These are phyloP conservation scores for Ctenomys sociabilis DNA, from an alignment of 2,113 vertebrate species.

Conservation along the genomic window DNA sequence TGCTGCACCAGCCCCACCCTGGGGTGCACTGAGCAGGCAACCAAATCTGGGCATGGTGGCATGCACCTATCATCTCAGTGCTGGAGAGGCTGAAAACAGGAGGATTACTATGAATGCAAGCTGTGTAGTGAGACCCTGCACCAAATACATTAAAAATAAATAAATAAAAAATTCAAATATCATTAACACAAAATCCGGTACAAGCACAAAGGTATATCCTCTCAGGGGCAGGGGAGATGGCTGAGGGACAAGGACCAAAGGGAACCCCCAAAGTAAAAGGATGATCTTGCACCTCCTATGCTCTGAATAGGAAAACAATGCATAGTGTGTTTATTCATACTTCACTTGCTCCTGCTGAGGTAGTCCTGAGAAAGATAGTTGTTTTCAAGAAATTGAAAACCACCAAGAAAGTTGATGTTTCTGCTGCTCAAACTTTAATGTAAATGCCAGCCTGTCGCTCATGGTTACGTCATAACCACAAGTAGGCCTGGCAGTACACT, in stretches of 20 bases:
- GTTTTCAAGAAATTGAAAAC: constrained; percentile 58
- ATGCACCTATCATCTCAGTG: too few species aligned
- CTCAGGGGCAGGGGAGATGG: background rate
- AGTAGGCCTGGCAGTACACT: background rate
- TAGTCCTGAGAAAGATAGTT: background rate
- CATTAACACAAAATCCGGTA: background rate
- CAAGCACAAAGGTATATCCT: background rate
- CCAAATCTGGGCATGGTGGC: too few species aligned
- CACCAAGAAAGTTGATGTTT: background rate
- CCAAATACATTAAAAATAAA: too few species aligned
- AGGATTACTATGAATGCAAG: too few species aligned
- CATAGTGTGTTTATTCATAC: background rate
- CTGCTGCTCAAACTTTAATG: background rate
- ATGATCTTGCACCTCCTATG: background rate
- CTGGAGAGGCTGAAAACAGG: too few species aligned
- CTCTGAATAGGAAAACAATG: background rate
- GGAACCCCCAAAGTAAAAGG: background rate
- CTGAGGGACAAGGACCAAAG: background rate
- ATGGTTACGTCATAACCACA: background rate
- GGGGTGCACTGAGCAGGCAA: too few species aligned
- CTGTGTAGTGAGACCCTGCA: too few species aligned
- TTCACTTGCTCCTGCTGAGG: background rate
- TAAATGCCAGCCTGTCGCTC: background rate
- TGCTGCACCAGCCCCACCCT: too few species aligned
- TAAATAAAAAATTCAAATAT: background rate